Evolutionary conservation across 2,888 invertebrate species (phyloP), one percentile per base, ranked within the genome.

Genomic region (Metacarcinus magister): DNA sequence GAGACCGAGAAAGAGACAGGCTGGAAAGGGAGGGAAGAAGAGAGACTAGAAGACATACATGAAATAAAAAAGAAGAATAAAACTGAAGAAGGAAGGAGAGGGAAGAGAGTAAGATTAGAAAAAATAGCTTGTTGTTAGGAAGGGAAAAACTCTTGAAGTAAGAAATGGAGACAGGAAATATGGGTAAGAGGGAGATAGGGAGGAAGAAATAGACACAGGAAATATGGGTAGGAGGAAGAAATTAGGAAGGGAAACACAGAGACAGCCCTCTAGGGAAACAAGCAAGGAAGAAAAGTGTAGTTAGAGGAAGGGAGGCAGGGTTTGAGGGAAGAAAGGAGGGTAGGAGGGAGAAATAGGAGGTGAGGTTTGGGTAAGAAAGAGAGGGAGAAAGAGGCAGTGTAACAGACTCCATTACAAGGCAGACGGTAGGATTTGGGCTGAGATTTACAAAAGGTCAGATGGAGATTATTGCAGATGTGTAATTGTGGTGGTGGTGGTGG

Each of bases 341-440:
- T 28, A 82, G n/a, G n/a, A 82, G 28, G 28, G 32, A 82, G 28
- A 82, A 28, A 28, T 39, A 87, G 87, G 32, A 13, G 39, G 67
- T 0, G 23, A 23, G 67, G 67, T 1, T 23, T 23, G 23, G 23
- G n/a, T 16, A 87, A 87, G 39, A 19, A 19, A 39, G 39, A 87
- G 87, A 39, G 39, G 39, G 16, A 16, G 87, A 87, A 87, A 39
- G 39, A 39, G 87, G 87, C 16, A 16, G 39, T 87, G 16, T 87
- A 87, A 39, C 87, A 87, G 87, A 32, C 87, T 87, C 87, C 87
- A 87, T 87, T 39, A 87, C 39, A 87, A 87, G 87, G 39, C 87
- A 39, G 87, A 39, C 87, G 39, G 32, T 28, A 87, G 87, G 87
- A 87, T 39, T 87, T 39, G 87, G 87, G 16, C n/a, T 39, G 19